A percentile compares a stretch with the other conserved stretches of the same genome.
Conservation (phyloP, 2,113 vertebrate species). For the Clarias batrachus region DNA sequence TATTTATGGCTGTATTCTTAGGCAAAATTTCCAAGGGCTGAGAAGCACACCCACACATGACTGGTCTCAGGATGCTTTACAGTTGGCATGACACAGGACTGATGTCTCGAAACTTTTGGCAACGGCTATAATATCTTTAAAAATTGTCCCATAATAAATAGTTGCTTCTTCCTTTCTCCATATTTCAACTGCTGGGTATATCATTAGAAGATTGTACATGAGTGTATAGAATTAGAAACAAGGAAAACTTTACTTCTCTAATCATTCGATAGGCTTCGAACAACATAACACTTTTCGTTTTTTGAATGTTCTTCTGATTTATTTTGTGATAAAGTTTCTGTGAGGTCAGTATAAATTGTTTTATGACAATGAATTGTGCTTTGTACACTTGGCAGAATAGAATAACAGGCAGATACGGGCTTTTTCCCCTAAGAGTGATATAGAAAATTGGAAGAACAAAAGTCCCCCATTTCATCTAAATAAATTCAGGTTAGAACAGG, state of each 20-base stretch:
- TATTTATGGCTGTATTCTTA: too few relatives aligned
- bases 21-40: too few relatives aligned
- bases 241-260: not conserved
- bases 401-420: not conserved
- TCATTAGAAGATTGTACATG: not conserved
- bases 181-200: not conserved
- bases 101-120: too few relatives aligned
- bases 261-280: not conserved
- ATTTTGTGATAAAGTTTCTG: not conserved
- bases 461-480: not conserved
- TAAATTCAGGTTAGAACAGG: not conserved
- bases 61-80: too few relatives aligned
- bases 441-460: not conserved
- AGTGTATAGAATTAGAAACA: constrained; percentile 12
- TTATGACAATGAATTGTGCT: not conserved
- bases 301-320: not conserved
- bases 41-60: too few relatives aligned
- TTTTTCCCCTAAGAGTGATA: not conserved
- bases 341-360: constrained; percentile 1
- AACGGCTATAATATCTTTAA: not conserved
- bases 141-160: not conserved
- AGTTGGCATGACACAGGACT: too few relatives aligned
- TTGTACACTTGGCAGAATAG: not conserved
- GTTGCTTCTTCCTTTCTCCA: not conserved
- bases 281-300: not conserved